Evolutionary conservation across 2,113 vertebrate genomes (phyloP), one percentile per base, ranked within the genome.

Genomic region (Apus apus): DNA sequence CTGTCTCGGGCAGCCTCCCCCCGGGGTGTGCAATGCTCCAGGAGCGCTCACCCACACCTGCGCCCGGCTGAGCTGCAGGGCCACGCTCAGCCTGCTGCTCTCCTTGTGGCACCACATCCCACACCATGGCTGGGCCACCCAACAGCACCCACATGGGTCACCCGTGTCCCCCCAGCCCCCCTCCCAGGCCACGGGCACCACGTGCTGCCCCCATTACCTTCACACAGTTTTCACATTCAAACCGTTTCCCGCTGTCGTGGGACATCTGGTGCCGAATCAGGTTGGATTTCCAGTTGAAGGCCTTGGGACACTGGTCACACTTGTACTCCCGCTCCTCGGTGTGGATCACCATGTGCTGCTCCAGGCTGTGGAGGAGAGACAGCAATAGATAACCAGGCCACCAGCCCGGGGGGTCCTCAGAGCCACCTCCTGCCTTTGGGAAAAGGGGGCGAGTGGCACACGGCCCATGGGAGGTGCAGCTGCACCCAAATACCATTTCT

Each of bases 201-300:
- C 2, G 23, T 7, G 38, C 38, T 7, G 8, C 40, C 57, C 1
- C 46, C 19, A 6, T 99, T 23, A 99, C 99, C 99, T 99, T 99
- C 92, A 99, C 99, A 46, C 99, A 99, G 97, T 99, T 99, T 98
- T 99, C 99, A 98, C 99, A 99, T 97, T 99, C 99, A 92, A 99
- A 99, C 92, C 99, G 99, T 90, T 99, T 99, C 98, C 99, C 99
- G 11, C 99, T 99, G 98, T 99, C 99, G 30, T 99, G 99, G 97
- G 99, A 99, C 99, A 99, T 99, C 97, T 99, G 99, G 98, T 99
- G 99, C 74, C 99, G 99, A 89, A 99, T 99, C 98, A 99, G 98
- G 98, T 99, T 99, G 94, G 99, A 99, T 98, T 99, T 99, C 99
- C 99, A 99, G 99, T 99, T 99, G 98, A 99, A 99, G 92, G 99